Evolutionary conservation across 2,113 vertebrate species (phyloP), one percentile per base, ranked within the genome.

Genomic region (Neopipo cinnamomea): DNA sequence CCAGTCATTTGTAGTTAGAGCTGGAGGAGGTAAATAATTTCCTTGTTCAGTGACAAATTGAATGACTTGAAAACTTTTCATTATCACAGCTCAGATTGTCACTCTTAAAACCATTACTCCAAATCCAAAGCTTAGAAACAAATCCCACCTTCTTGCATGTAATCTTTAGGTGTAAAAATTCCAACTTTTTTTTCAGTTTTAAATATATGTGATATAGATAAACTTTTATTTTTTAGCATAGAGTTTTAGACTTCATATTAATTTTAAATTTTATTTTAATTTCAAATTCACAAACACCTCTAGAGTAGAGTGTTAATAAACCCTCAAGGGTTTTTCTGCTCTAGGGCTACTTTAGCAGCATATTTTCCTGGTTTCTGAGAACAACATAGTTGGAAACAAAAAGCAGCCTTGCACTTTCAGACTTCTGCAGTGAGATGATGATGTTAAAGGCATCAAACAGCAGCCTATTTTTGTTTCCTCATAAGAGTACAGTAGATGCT

Each of bases 301-400:
- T 37, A 11, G n/a, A 37, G 58, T 25, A 5, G 14, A 59, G n/a
- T 25, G 14, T 37, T 59, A 37, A 59, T 16, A 59, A 81, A 80
- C 59, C 65, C 35, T 24, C 6, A 25, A 73, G 33, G 11, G 30
- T 3, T 41, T 85, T 86, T 84, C 41, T 90, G 27, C 63, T 73
- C 49, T 14, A 44, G 17, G 7, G 58, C 72, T 80, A 46, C 23
- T 35, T 73, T 22, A 80, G 53, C 35, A 77, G 55, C 52, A 25
- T 53, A 2, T 95, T 94, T 92, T 89, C 83, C 62, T 93, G 52
- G 18, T 94, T 94, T 97, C 96, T 96, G 91, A 95, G 95, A 95
- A 95, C 27, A 85, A 95, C 27, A 85, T 56, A 42, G 80, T 6
- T 81, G 78, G 91, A 96, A 96, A 95, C 70, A 96, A 92, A 95